Evolutionary conservation across 1,140 invertebrate genomes (phyloP), one percentile per base, ranked within the genome.

Genomic region (Mylabris phalerata): DNA sequence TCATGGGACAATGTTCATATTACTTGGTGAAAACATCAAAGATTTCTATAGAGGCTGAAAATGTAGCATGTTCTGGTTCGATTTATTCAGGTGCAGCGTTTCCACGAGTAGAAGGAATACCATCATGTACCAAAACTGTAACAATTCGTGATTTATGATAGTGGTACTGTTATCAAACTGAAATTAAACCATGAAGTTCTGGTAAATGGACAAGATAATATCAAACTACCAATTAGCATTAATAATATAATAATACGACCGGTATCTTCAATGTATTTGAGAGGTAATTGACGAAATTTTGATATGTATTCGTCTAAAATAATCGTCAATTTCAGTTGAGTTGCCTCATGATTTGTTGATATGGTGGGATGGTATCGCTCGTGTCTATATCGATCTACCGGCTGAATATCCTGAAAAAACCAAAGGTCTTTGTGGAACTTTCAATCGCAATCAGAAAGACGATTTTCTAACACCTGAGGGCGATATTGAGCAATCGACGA

Each of bases 1-100:
- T 93, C 71, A 92, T 93, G 88, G 92, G 92, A 9, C 85, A 87
- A 59, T 95, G 93, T 74, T 84, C 84, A 0, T 95, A 95, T 69
- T 87, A 89, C 67, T 71, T 95, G 42, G 75, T 93, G 1, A 84
- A 87, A 63, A 77, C 77, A 0, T 66, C 77, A 0, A 82, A 87
- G 62, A 81, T 88, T 62, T 84, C 83, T 0, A 80, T 95, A 19
- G 86, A 91, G 67, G 85, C 84, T 1, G 90, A 93, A 73, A 93
- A 93, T 70, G 82, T 88, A 0, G 83, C 85, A 0, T 93, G 91
- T 69, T 81, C 85, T 41, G 89, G 89, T 4, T 78, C 84, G 32
- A 32, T 32, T 32, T 32, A 32, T 32, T 32, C 32, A 4, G 32
- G 32, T 3, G 32, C 32, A 5, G 32, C 32, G 4, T 32, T 32